These are phyloP conservation scores for Pristionchus arcanus DNA, from an alignment of 2,888 invertebrate genomes.

Conservation along the genomic window DNA sequence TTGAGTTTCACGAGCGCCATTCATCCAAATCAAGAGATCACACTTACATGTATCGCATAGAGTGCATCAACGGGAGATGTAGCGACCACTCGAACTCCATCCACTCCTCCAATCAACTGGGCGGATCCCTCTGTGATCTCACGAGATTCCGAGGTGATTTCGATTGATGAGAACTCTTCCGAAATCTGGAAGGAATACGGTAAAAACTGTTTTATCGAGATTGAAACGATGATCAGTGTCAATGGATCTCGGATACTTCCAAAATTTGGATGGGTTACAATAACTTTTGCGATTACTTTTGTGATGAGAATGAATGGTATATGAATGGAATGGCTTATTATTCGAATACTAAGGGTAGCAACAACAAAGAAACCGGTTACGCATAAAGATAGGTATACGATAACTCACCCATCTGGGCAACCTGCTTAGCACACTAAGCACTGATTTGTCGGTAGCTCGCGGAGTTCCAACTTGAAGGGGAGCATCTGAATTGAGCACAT, in stretches of 20 bases:
- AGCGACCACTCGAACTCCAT: constrained; percentile 14
- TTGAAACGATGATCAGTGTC: too few species aligned
- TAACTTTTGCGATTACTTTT: too few species aligned
- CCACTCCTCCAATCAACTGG: background rate
- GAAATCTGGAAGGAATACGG: background rate
- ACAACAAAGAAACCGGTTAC: background rate
- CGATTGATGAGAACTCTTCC: constrained; percentile 1
- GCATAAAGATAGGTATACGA: background rate
- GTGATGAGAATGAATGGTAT: too few species aligned
- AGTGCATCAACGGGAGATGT: constrained; percentile 41
- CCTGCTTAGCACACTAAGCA: background rate
- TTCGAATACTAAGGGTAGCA: too few species aligned
- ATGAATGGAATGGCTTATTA: too few species aligned
- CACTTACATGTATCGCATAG: constrained; percentile 49
- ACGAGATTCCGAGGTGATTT: background rate
- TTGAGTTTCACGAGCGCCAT: too few species aligned
- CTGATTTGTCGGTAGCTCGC: background rate
- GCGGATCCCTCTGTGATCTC: background rate
- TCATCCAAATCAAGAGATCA: background rate
- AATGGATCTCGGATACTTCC: too few species aligned
- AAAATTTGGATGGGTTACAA: too few species aligned
- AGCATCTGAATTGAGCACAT: background rate
- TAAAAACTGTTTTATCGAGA: too few species aligned
- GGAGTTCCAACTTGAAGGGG: background rate
- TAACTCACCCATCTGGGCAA: constrained; percentile 24